Evolutionary conservation across 2,888 invertebrate genomes (phyloP).

Genomic region (Cabera pusaria): DNA sequence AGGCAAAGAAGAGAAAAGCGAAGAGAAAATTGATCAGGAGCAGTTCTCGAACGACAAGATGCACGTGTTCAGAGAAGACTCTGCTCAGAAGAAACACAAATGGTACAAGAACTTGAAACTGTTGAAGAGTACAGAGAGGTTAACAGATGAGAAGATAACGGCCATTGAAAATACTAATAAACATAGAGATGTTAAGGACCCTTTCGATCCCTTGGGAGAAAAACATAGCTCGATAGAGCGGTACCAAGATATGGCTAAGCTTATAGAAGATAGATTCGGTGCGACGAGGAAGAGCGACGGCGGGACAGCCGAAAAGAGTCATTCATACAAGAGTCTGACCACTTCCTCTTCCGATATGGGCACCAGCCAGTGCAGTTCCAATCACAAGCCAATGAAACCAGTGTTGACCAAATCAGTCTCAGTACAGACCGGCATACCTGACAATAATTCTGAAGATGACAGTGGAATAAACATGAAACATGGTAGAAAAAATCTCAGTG

Average conservation of each 20-base stretch:
- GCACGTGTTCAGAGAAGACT: constrained; percentile 78
- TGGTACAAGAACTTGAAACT: constrained; percentile 86
- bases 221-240: constrained; percentile 88
- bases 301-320: constrained; percentile 71
- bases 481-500: constrained; percentile 75
- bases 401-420: constrained; percentile 78
- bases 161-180: constrained; percentile 66
- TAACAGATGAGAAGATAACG: constrained; percentile 69
- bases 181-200: constrained; percentile 75
- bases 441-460: constrained; percentile 70
- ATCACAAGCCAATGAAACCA: constrained; percentile 64
- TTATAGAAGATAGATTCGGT: constrained; percentile 87
- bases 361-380: constrained; percentile 76
- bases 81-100: constrained; percentile 82
- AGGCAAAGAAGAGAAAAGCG: constrained; percentile 71
- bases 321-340: constrained; percentile 78
- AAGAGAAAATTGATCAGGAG: constrained; percentile 65
- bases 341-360: constrained; percentile 82
- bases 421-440: constrained; percentile 78
- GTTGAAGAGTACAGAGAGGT: constrained; percentile 71
- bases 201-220: constrained; percentile 84
- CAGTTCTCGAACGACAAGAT: constrained; percentile 74
- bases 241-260: constrained; percentile 88
- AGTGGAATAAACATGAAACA: constrained; percentile 74
- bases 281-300: constrained; percentile 70